phyloP scores from a whole-genome alignment of 2,888 invertebrate species.

The Muschampia plurimacula region DNA sequence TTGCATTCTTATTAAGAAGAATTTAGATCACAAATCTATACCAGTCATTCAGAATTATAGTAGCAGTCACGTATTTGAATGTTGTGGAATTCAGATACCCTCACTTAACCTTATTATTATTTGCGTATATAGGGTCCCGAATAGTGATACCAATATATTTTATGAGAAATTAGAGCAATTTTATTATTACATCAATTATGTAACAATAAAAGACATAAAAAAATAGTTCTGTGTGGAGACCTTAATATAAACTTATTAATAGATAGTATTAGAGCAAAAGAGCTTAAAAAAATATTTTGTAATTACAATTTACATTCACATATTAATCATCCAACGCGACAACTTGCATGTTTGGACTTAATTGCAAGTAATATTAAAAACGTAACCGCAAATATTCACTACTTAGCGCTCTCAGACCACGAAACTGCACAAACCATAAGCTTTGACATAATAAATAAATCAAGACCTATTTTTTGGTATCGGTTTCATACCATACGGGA shows the following conservation, averaged over 20 bases:
- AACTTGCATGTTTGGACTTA: not conserved
- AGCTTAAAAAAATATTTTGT: not conserved
- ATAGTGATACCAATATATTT: not conserved
- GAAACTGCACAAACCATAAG: constrained; percentile 6
- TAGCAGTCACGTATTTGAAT: constrained; percentile 13
- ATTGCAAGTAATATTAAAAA: constrained; percentile 15
- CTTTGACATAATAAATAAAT: not conserved
- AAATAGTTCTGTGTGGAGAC: constrained; percentile 27
- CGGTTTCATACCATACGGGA: not conserved
- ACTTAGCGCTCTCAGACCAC: constrained; percentile 12
- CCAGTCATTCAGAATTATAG: not conserved
- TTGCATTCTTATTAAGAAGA: constrained; percentile 22
- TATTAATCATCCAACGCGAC: not conserved
- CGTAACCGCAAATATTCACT: not conserved
- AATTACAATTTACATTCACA: not conserved
- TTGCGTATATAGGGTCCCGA: constrained; percentile 21
- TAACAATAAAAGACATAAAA: constrained; percentile 17
- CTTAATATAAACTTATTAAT: constrained; percentile 26
- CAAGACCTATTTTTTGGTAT: not conserved
- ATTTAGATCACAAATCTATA: constrained; percentile 5
- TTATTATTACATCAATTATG: constrained; percentile 5
- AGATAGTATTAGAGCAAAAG: not conserved
- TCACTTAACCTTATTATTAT: constrained; percentile 14
- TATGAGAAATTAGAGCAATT: constrained; percentile 6
- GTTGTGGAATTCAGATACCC: constrained; percentile 14